A percentile compares a stretch with the other conserved stretches of the same genome.
Evolutionary conservation across 2,113 vertebrate genomes (phyloP).

Genomic region (Poeciliopsis occidentalis): DNA sequence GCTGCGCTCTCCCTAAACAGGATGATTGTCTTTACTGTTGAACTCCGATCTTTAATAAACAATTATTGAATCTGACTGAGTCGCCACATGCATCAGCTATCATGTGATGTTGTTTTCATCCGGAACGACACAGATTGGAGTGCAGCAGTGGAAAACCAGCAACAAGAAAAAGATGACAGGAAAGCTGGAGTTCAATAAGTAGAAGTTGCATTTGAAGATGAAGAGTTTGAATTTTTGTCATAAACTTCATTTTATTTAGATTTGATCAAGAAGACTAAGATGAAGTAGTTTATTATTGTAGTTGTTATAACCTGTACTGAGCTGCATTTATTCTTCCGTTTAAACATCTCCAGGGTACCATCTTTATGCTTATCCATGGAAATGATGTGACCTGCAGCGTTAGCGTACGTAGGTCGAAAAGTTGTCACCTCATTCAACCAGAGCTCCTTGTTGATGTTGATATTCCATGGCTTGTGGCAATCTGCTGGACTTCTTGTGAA

Average conservation of each 20-base stretch:
- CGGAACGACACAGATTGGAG: conserved; percentile 40
- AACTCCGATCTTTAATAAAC: background rate
- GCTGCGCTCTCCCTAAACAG: background rate
- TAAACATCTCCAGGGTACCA: background rate
- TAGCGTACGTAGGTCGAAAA: background rate
- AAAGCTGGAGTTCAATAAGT: conserved; percentile 12
- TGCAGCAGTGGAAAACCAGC: conserved; percentile 10
- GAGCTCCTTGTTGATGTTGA: background rate
- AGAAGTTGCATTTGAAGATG: too few species aligned
- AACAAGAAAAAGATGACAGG: background rate
- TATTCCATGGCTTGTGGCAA: background rate
- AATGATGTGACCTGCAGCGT: background rate
- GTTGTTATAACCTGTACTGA: background rate
- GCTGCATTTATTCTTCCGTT: background rate
- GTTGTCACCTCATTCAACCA: background rate
- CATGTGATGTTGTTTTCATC: conserved; percentile 55
- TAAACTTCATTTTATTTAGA: background rate
- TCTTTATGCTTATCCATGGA: background rate
- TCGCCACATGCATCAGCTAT: conserved; percentile 65
- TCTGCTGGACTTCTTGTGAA: background rate
- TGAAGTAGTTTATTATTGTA: background rate
- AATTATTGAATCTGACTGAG: conserved; percentile 33
- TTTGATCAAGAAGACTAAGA: background rate
- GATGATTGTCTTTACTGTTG: background rate
- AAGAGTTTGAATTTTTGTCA: background rate